These are phyloP conservation scores for Syngnathus scovelli DNA, from an alignment of 2,113 vertebrate genomes.

Conservation along the genomic window DNA sequence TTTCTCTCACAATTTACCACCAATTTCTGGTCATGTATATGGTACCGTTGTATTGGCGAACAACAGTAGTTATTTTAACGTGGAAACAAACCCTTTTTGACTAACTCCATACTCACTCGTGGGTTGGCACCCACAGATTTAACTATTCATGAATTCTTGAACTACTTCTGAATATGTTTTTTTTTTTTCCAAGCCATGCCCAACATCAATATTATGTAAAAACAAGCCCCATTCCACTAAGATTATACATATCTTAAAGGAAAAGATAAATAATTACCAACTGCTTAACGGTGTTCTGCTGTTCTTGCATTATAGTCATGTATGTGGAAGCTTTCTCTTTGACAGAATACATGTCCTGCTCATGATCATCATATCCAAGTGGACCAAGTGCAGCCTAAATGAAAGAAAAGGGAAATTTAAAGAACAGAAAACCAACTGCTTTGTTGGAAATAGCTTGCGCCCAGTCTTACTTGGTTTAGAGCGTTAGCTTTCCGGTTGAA, in stretches of 20 bases:
- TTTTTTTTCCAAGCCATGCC: too few species aligned
- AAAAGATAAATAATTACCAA: constrained; percentile 61
- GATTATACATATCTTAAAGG: neutral
- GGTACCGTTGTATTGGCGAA: too few species aligned
- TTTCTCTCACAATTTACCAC: too few species aligned
- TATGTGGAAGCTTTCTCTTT: constrained; percentile 55
- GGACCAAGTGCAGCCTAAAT: constrained; percentile 55
- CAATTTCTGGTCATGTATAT: too few species aligned
- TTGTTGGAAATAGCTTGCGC: neutral
- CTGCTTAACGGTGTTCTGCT: constrained; percentile 75
- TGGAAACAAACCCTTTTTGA: too few species aligned
- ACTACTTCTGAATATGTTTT: too few species aligned
- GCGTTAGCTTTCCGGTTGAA: constrained; percentile 77
- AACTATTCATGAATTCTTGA: too few species aligned
- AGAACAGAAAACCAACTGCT: neutral
- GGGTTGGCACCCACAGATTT: too few species aligned
- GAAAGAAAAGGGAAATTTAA: constrained; percentile 5
- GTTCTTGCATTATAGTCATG: constrained; percentile 69
- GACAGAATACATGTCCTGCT: constrained; percentile 42
- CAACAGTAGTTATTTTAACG: too few species aligned
- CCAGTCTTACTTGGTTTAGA: constrained; percentile 61
- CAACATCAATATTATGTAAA: neutral
- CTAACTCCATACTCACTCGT: too few species aligned
- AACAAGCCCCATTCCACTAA: neutral
- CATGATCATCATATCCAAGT: constrained; percentile 60